Base-by-base conservation (phyloP, 1,140 invertebrate genomes). In the Drosophila arawakana region DNA sequence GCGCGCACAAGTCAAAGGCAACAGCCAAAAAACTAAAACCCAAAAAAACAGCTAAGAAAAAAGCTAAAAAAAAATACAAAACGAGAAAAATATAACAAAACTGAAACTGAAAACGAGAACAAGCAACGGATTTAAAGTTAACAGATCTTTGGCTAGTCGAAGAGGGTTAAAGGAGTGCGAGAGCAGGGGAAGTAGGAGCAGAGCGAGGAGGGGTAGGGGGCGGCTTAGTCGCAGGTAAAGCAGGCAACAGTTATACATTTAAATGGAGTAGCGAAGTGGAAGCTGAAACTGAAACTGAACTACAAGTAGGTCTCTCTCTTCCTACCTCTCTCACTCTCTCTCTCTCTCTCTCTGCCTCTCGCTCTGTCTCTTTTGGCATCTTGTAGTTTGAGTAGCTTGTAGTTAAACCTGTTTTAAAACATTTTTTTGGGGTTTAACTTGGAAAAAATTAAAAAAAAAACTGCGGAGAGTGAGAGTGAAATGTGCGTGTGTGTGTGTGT, bases 231-330 rank as follows among this genome's bases (percentile, higher is more conserved):
- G 54, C 61, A 65, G 61, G 62, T 65, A 65, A 65, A 46, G 41
- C 47, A 54, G 81, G 77, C 81, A 85, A 85, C 81, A 80, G 77
- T 84, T 84, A 84, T 70, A 73, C 69, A 84, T 81, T 84, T 85
- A 85, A 85, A 85, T 84, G 81, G 81, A 84, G 81, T 81, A 84
- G 73, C 81, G 69, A 83, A 76, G 80, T 83, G 80, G 80, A 82
- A 81, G 78, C 77, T 79, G 76, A 72, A 55, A 9, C 44, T 57
- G 67, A 44, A 8, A 6, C 46, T 34, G 69, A 35, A 52, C 67
- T 75, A 71, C 70, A 78, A 81, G 82, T 86, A 83, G 81, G 77
- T 77, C 77, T 85, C 50, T 65, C 13, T 30, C 1, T 8, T 7
- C 13, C n/a, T 6, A 21, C 65, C 25, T 30, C 25, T 30, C 25